Percentiles rank a stretch among this genome's conserved stretches.
phyloP scores from a whole-genome alignment of 1,140 invertebrate genomes.

The Conus ventricosus region DNA sequence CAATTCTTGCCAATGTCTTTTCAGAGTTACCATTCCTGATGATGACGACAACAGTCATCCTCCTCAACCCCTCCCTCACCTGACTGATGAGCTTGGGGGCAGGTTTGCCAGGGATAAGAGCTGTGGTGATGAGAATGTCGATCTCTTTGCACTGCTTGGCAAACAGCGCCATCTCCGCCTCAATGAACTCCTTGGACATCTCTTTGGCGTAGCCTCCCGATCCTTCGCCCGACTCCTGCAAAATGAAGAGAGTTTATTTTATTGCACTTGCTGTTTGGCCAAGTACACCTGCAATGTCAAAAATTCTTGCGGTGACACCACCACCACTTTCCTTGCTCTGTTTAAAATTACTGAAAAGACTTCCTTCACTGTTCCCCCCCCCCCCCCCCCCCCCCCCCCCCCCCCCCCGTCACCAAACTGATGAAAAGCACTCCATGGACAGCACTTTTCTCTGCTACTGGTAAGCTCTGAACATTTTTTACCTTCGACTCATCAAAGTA shows the following conservation, averaged over 20 bases:
- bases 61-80: slow-evolving; percentile 74
- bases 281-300: too few species aligned
- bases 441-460: too few species aligned
- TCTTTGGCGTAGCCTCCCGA: slow-evolving; percentile 91
- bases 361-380: background rate
- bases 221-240: slow-evolving; percentile 88
- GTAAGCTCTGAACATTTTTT: too few species aligned
- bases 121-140: slow-evolving; percentile 89
- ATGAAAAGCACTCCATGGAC: too few species aligned
- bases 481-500: too few species aligned
- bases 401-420: background rate
- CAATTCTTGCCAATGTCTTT: too few species aligned
- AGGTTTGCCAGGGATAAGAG: slow-evolving; percentile 91
- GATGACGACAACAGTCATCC: background rate
- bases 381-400: background rate
- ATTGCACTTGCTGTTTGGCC: background rate
- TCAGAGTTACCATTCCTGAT: too few species aligned
- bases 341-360: background rate
- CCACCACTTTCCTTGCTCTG: too few species aligned
- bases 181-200: slow-evolving; percentile 92
- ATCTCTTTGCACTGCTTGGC: slow-evolving; percentile 88
- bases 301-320: too few species aligned
- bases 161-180: slow-evolving; percentile 90
- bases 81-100: slow-evolving; percentile 89
- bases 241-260: background rate